These are phyloP conservation scores for Acanthiza pusilla DNA, from an alignment of 2,797 vertebrate species.

Conservation along the genomic window DNA sequence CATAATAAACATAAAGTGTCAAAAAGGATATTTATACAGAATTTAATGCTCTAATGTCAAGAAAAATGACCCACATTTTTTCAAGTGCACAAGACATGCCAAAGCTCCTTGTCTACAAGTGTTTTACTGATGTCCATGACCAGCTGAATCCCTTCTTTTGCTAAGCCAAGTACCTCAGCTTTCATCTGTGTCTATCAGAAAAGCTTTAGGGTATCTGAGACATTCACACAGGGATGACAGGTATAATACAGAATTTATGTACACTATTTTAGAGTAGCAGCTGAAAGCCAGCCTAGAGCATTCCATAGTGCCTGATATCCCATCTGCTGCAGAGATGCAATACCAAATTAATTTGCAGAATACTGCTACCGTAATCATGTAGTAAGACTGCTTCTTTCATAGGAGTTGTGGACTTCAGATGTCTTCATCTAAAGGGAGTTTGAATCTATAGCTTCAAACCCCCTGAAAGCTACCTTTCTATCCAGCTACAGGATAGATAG, in stretches of 20 bases:
- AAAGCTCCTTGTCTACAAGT: constrained; percentile 2
- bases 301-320: neutral
- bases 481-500: neutral
- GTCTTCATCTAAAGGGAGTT: neutral
- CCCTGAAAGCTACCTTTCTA: neutral
- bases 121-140: constrained; percentile 7
- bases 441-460: neutral
- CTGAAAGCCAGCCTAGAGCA: neutral
- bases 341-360: neutral
- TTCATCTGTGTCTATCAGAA: neutral
- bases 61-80: neutral
- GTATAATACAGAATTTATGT: neutral
- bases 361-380: neutral
- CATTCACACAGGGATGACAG: neutral
- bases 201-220: neutral
- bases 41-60: neutral
- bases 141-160: neutral
- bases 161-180: neutral
- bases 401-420: neutral
- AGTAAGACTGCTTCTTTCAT: neutral
- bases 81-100: neutral
- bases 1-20: neutral
- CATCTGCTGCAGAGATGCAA: neutral
- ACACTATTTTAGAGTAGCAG: neutral
- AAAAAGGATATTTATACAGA: neutral